Conservation (phyloP, 1,140 invertebrate genomes). For the Drosophila triauraria region DNA sequence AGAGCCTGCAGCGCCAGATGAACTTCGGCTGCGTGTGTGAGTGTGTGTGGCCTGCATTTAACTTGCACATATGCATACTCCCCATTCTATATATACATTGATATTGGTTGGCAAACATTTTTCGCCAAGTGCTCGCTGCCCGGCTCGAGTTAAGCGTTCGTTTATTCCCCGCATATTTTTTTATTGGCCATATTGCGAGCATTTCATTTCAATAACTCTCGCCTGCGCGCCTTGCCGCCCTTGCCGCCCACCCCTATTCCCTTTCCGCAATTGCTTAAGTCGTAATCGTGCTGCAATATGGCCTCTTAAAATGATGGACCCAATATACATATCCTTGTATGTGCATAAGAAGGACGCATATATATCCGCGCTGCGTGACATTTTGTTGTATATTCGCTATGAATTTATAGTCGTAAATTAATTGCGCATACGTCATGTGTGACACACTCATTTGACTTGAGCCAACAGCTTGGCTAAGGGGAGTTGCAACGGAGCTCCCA, state of each 20-base stretch:
- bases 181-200: constrained; percentile 76
- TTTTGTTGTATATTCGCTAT: constrained; percentile 42
- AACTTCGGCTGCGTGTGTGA: constrained; percentile 38
- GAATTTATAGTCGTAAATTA: constrained; percentile 71
- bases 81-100: constrained; percentile 11
- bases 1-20: constrained; percentile 64
- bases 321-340: constrained; percentile 1
- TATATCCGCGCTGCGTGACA: constrained; percentile 21
- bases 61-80: constrained; percentile 37
- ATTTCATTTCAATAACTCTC: constrained; percentile 72
- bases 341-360: neutral
- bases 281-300: constrained; percentile 72
- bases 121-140: constrained; percentile 60
- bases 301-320: constrained; percentile 69
- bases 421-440: constrained; percentile 73
- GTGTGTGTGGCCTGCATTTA: constrained; percentile 53
- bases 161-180: constrained; percentile 75
- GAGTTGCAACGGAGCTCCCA: constrained; percentile 1
- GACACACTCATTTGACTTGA: constrained; percentile 53
- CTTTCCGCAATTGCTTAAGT: constrained; percentile 57
- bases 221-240: neutral
- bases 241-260: neutral
- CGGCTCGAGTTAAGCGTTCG: constrained; percentile 59
- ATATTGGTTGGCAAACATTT: constrained; percentile 64
- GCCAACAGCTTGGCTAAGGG: constrained; percentile 21